Percentiles rank a stretch among this genome's conserved stretches.
phyloP scores from a whole-genome alignment of 2,888 invertebrate species.

The Pycnomerus fuliginosus region DNA sequence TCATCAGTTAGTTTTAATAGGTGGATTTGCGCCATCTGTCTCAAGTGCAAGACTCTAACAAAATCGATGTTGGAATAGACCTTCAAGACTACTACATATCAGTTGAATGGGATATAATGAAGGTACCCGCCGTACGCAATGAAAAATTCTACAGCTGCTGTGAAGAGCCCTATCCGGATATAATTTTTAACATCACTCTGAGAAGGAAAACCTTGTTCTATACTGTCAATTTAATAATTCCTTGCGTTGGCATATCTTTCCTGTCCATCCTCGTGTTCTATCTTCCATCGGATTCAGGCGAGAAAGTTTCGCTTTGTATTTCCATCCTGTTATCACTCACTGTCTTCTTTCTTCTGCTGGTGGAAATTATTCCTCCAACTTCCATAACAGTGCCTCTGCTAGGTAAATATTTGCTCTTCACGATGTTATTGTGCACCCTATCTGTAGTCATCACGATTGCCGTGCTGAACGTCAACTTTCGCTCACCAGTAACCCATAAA shows the following conservation, averaged over 20 bases:
- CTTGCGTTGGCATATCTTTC: constrained; percentile 95
- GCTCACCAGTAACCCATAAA: constrained; percentile 88
- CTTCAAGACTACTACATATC: constrained; percentile 93
- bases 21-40: constrained; percentile 87
- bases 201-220: constrained; percentile 95
- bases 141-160: constrained; percentile 97
- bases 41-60: constrained; percentile 83
- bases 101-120: constrained; percentile 98
- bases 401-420: constrained; percentile 90
- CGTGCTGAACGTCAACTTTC: constrained; percentile 90
- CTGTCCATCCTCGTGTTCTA: constrained; percentile 97
- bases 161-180: constrained; percentile 95
- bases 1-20: constrained; percentile 54
- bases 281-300: constrained; percentile 95
- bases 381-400: constrained; percentile 88
- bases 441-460: constrained; percentile 93
- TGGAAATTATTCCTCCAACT: constrained; percentile 93
- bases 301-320: constrained; percentile 95
- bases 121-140: constrained; percentile 85
- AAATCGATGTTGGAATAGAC: constrained; percentile 88
- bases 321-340: constrained; percentile 90
- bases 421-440: constrained; percentile 91
- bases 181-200: constrained; percentile 95
- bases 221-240: constrained; percentile 95
- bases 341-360: constrained; percentile 90